These are phyloP conservation scores for Tapera naevia DNA, from an alignment of 2,797 vertebrate genomes.

Conservation along the genomic window DNA sequence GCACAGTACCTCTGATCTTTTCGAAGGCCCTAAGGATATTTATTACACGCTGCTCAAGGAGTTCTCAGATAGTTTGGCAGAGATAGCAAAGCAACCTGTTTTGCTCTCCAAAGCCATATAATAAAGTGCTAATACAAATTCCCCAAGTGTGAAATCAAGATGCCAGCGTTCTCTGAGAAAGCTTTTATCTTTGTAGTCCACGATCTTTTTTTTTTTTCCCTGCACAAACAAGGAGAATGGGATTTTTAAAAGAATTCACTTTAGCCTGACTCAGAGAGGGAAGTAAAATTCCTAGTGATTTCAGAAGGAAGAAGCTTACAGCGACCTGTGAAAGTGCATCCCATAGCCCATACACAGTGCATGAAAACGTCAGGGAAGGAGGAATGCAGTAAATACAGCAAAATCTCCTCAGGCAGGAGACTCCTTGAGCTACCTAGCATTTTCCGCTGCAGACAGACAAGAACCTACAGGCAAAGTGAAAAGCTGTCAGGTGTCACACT, in stretches of 20 bases:
- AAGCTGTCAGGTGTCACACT: not conserved
- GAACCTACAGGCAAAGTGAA: not conserved
- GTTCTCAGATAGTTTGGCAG: constrained; percentile 20
- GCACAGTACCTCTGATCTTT: not conserved
- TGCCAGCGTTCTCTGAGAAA: not conserved
- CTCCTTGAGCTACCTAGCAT: not conserved
- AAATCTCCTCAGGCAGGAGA: not conserved
- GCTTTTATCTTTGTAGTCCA: constrained; percentile 24
- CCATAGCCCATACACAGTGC: not conserved
- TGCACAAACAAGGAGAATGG: not conserved
- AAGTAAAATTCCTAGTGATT: not conserved
- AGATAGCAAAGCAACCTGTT: constrained; percentile 5
- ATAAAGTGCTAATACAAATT: constrained; percentile 19
- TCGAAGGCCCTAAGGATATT: not conserved
- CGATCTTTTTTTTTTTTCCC: not conserved
- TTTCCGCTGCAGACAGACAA: not conserved
- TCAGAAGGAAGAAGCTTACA: not conserved
- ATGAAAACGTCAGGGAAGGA: not conserved
- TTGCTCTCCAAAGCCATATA: not conserved
- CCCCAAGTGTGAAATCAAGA: not conserved
- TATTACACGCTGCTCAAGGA: not conserved
- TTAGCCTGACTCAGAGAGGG: not conserved
- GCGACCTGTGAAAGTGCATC: not conserved
- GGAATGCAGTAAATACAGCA: not conserved
- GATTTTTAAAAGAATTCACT: constrained; percentile 29